phyloP scores from a whole-genome alignment of 2,113 vertebrate genomes.

The Toxostoma redivivum region DNA sequence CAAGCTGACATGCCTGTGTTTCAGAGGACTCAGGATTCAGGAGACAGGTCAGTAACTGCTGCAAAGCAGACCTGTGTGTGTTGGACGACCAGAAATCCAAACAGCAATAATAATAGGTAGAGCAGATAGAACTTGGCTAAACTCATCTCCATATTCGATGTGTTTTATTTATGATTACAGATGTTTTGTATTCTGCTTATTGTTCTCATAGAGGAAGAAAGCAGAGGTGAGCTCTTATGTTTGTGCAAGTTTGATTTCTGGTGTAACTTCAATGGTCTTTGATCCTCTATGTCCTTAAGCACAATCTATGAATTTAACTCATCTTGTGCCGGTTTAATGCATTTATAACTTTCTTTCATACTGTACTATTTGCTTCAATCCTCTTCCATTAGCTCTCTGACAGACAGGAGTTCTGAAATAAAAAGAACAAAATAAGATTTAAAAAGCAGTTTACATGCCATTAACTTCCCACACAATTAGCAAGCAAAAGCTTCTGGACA shows the following conservation, averaged over 20 bases:
- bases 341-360: neutral
- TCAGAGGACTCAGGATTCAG: neutral
- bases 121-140: neutral
- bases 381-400: neutral
- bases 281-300: neutral
- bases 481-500: neutral
- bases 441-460: neutral
- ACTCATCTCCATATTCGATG: neutral
- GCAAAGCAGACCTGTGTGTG: rapidly evolving
- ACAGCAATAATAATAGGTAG: neutral
- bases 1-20: neutral
- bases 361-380: neutral
- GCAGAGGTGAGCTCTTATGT: neutral
- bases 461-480: neutral
- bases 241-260: neutral
- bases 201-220: neutral
- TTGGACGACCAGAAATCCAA: neutral
- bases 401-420: neutral
- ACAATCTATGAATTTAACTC: neutral
- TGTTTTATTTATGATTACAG: neutral
- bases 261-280: neutral
- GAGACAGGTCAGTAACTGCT: neutral
- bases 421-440: neutral
- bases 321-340: neutral
- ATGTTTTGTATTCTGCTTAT: neutral